Evolutionary conservation across 2,888 invertebrate genomes (phyloP), one percentile per base, ranked within the genome.

Genomic region (Cheilosia vulpina): DNA sequence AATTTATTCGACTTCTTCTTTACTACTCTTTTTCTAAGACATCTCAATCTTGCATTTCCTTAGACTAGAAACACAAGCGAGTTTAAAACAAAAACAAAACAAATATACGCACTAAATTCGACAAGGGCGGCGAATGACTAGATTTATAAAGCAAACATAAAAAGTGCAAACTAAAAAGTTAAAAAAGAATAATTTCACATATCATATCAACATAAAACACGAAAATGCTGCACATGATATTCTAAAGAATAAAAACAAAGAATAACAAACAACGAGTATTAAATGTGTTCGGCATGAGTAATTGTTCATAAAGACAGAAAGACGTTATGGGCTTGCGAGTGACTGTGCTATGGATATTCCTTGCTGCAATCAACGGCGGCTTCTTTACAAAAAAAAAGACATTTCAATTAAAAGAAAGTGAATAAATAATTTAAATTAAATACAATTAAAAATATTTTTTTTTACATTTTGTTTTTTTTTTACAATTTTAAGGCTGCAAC

Each of bases 351-450:
- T 31, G 31, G n/a, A 9, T 4, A 27, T 43, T 47, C 15, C 15
- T 2, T 47, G 17, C 6, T 27, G 7, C 19, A n/a, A 57, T 17
- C 5, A 45, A 11, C 11, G 43, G 57, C 55, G 68, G 72, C 83
- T 65, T 75, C 41, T n/a, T 19, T 68, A 68, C 62, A 43, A 73
- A 71, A 7, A 71, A 7, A 79, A 7, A 79, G 47, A 68, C 83
- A 84, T 84, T 84, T 78, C 69, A 19, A 65, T 79, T 58, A 45
- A 79, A 38, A 34, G 50, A 60, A 66, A 66, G 38, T 47, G 65
- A 80, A 85, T 85, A 85, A 85, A 85, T 85, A 85, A 85, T 80
- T 75, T 85, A 85, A 85, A 76, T 80, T 80, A 85, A 80, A 85
- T 80, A 80, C 47, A 71, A 76, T 75, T 80, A 80, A 80, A 79